These are phyloP conservation scores for Platycheirus albimanus DNA, from an alignment of 2,888 invertebrate genomes.

Conservation along the genomic window DNA sequence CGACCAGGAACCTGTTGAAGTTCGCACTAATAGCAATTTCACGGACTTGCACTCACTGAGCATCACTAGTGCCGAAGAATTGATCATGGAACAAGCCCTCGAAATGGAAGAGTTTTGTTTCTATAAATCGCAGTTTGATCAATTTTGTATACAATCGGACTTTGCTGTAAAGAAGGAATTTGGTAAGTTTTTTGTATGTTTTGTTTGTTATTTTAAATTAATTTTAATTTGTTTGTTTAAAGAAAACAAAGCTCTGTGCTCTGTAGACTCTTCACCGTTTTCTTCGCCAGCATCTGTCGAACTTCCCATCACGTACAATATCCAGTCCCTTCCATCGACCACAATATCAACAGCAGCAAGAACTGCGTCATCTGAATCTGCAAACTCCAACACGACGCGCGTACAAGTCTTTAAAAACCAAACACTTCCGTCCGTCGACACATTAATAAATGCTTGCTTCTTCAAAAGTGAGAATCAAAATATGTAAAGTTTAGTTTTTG, in stretches of 20 bases:
- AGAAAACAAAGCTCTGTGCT: constrained; percentile 79
- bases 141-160: constrained; percentile 80
- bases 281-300: constrained; percentile 81
- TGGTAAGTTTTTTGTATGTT: constrained; percentile 75
- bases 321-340: constrained; percentile 53
- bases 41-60: constrained; percentile 80
- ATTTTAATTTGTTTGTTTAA: neutral
- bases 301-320: constrained; percentile 73
- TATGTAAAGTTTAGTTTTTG: constrained; percentile 28
- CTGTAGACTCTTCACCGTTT: constrained; percentile 81
- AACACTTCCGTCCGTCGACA: constrained; percentile 81
- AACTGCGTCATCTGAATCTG: constrained; percentile 43
- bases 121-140: constrained; percentile 79
- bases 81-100: constrained; percentile 82
- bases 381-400: constrained; percentile 75
- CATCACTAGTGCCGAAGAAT: constrained; percentile 81
- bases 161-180: constrained; percentile 79
- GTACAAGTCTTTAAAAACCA: constrained; percentile 76
- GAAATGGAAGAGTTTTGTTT: constrained; percentile 82
- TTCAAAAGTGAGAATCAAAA: constrained; percentile 67
- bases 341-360: constrained; percentile 70
- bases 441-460: constrained; percentile 76
- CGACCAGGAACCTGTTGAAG: constrained; percentile 27
- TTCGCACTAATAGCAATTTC: constrained; percentile 73
- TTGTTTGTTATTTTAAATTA: neutral